Percentiles rank a stretch among this genome's conserved stretches.
Conservation (phyloP, 1,140 invertebrate species). For the Cydia splendana region DNA sequence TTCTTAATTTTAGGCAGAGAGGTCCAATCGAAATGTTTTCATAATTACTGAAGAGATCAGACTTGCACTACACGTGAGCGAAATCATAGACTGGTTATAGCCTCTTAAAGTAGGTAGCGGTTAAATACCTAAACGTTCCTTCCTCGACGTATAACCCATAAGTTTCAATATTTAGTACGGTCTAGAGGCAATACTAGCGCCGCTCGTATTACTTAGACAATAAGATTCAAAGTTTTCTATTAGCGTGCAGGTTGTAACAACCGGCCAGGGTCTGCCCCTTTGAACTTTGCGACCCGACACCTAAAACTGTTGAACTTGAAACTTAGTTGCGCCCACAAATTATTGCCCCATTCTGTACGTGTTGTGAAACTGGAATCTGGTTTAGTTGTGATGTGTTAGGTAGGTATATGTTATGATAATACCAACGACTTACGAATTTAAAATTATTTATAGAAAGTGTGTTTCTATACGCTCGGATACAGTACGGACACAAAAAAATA, state of each 20-base stretch:
- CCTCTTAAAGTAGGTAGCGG: not conserved
- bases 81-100: not conserved
- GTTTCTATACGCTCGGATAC: no score
- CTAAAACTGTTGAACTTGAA: slow-evolving; percentile 32
- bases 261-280: slow-evolving; percentile 15
- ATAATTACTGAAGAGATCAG: no score
- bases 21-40: no score
- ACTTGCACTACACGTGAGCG: no score
- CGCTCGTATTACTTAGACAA: slow-evolving; percentile 13
- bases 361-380: slow-evolving; percentile 18
- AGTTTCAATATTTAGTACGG: slow-evolving; percentile 21
- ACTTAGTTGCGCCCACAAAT: slow-evolving; percentile 30
- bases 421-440: no score
- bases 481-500: not conserved
- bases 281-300: slow-evolving; percentile 31
- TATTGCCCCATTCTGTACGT: slow-evolving; percentile 29
- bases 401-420: no score
- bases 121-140: slow-evolving; percentile 10
- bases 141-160: slow-evolving; percentile 10
- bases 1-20: no score
- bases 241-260: slow-evolving; percentile 21
- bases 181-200: not conserved
- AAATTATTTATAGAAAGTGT: no score
- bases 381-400: slow-evolving; percentile 3
- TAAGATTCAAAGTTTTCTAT: slow-evolving; percentile 18